Base-by-base conservation (phyloP, 2,888 invertebrate species). In the Scrobipalpa atriplicella region DNA sequence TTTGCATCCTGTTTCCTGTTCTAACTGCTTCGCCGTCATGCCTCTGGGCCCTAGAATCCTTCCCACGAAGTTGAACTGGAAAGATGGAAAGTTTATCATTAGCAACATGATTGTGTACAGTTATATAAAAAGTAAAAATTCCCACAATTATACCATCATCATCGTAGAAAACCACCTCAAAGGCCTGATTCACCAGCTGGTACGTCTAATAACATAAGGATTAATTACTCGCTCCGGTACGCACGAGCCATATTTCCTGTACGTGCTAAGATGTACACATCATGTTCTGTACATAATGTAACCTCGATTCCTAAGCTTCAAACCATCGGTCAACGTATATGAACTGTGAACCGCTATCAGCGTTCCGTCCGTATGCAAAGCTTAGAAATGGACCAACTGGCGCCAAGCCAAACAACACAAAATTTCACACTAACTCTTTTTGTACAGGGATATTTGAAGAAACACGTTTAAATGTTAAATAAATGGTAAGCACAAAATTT, bases 1-100 rank as follows among this genome's bases (percentile, higher is more conserved):
- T 95, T 99, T 99, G 94, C 99, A 99, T 79, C 99, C 99, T 80
- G 99, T 99, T 94, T 99, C 99, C 94, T 99, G 98, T 93, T 99
- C 99, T 89, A 99, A 94, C 94, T 99, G 99, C 94, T 99, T 99
- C 66, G 99, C 99, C 75, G 99, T 99, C 99, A 99, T 99, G 78
- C 99, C 99, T 80, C 99, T 95, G 74, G 99, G 99, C 65, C 99
- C 99, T 85, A 99, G 94, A 94, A 99, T 99, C 94, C 99, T 95
- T 83, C 99, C 99, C 82, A 99, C 99, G 93, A 99, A 99, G 94
- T 99, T 99, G 94, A 99, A 99, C 99, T 99, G 96, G 71, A 97
- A 96, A 76, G 75, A 82, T 84, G 81, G 76, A 81, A 72, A 68
- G 66, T 41, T 62, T 16, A 52, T 47, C 16, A 43, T 63, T 63